These are phyloP conservation scores for Mus pahari DNA, from an alignment of 2,113 vertebrate species.

Conservation along the genomic window DNA sequence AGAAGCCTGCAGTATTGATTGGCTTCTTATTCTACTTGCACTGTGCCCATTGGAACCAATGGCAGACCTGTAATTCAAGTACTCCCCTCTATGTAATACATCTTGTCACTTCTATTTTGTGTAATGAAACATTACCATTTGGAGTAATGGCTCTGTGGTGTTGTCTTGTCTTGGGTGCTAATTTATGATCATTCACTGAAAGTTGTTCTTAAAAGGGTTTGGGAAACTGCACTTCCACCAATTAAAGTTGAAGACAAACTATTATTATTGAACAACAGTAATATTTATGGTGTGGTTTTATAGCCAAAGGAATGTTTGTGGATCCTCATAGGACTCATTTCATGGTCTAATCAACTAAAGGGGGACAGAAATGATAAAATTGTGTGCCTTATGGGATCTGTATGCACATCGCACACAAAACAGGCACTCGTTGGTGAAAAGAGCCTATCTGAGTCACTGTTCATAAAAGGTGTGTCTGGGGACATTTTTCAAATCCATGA, in stretches of 20 bases:
- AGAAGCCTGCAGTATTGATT: not conserved
- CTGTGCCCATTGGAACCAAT: not conserved
- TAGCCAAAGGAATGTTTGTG: slow-evolving; percentile 30
- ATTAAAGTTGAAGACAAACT: slow-evolving; percentile 51
- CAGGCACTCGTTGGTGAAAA: not conserved
- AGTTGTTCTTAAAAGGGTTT: slow-evolving; percentile 9
- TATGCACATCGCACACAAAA: not conserved
- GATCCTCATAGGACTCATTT: slow-evolving; percentile 35
- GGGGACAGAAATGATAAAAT: slow-evolving; percentile 12
- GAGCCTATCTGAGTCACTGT: not conserved
- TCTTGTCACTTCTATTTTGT: not conserved
- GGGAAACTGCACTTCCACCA: slow-evolving; percentile 3
- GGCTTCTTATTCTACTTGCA: not conserved
- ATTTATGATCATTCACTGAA: slow-evolving; percentile 47
- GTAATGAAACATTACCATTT: slow-evolving; percentile 42
- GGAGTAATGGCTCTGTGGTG: slow-evolving; percentile 5
- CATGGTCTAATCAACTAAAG: slow-evolving; percentile 48
- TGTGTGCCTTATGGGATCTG: not conserved
- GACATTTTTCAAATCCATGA: not conserved
- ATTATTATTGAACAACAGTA: slow-evolving; percentile 50
- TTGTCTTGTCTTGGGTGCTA: not conserved
- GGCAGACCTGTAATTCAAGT: not conserved
- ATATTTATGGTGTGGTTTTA: slow-evolving; percentile 6
- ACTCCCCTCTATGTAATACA: not conserved
- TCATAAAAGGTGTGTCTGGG: not conserved